Conservation (phyloP, 2,888 invertebrate species). For the Rotaria macrura region DNA sequence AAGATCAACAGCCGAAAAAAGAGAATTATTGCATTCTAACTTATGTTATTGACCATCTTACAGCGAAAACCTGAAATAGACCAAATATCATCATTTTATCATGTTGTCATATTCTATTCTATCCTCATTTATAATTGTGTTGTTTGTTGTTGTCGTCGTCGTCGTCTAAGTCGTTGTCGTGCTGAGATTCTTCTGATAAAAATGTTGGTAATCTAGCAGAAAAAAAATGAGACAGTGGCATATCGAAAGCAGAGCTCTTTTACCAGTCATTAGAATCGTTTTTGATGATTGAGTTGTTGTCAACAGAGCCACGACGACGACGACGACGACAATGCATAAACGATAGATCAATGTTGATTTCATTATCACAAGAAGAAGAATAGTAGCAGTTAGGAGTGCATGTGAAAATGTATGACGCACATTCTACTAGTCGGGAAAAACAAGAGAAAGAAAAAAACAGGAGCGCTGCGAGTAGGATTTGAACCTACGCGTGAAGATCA, state of each 20-base stretch:
- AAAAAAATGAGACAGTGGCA: background rate
- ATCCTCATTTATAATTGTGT: background rate
- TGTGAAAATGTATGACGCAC: background rate
- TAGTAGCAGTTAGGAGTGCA: background rate
- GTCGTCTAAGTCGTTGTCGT: background rate
- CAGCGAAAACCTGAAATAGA: too few species aligned
- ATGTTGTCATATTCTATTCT: background rate
- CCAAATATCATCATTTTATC: background rate
- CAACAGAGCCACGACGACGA: background rate
- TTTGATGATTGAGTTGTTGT: background rate
- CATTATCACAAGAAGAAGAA: background rate
- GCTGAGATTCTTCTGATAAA: background rate
- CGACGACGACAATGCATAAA: background rate
- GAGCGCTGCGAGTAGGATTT: slow-evolving; percentile 18
- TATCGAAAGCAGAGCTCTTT: background rate
- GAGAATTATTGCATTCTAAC: too few species aligned
- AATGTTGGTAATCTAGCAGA: background rate
- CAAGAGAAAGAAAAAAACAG: background rate
- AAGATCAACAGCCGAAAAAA: too few species aligned
- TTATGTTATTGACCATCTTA: too few species aligned
- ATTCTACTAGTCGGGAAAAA: background rate
- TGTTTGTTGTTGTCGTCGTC: background rate
- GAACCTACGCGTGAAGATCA: slow-evolving; percentile 22
- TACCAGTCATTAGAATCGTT: background rate
- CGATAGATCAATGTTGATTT: background rate